Conservation (phyloP, 2,113 vertebrate genomes). For the Syrmaticus mikado region DNA sequence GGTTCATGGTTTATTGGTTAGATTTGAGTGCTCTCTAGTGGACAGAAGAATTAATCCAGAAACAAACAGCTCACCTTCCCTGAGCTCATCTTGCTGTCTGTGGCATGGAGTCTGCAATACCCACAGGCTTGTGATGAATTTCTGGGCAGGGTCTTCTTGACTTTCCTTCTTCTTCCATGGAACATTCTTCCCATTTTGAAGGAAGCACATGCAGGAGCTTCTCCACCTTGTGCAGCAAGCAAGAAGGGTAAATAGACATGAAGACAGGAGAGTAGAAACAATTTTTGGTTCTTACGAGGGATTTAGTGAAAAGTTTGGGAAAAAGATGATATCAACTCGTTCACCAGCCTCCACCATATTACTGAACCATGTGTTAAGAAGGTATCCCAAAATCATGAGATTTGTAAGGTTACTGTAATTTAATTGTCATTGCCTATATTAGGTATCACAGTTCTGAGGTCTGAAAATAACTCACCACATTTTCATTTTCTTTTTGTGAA, state of each 20-base stretch:
- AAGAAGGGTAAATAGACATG: neutral
- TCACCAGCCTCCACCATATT: neutral
- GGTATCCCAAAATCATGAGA: neutral
- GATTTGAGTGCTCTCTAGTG: constrained; percentile 60
- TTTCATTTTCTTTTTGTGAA: neutral
- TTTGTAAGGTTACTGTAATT: neutral
- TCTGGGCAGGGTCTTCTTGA: neutral
- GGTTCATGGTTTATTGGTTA: neutral
- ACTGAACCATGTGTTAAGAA: neutral
- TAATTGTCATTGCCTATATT: neutral
- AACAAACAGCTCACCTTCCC: neutral
- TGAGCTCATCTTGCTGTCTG: neutral
- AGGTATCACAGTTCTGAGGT: neutral
- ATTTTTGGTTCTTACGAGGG: neutral
- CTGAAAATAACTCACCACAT: neutral
- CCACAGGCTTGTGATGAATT: neutral
- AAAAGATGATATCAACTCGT: neutral
- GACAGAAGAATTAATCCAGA: neutral
- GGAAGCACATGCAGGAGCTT: neutral
- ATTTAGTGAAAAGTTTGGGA: neutral
- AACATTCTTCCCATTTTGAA: neutral
- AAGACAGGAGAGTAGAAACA: neutral
- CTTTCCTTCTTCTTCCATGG: fast-evolving
- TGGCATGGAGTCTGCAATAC: neutral
- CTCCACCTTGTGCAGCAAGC: neutral